Evolutionary conservation across 2,113 vertebrate species (phyloP).

Genomic region (Cebidichthys violaceus): DNA sequence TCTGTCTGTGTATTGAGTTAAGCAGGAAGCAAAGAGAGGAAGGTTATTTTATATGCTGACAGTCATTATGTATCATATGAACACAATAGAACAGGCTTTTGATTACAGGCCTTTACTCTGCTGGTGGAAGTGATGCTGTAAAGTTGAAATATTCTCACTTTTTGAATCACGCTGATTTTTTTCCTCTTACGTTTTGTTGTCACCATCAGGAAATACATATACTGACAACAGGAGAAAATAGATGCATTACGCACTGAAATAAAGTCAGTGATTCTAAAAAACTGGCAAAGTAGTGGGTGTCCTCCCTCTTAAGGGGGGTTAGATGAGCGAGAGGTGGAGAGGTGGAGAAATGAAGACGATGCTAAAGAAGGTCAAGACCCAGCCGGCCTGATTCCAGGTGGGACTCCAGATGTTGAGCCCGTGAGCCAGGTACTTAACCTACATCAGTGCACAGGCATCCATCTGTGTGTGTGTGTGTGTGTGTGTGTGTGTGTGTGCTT

Average conservation of each 20-base stretch:
- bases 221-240: neutral
- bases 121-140: neutral
- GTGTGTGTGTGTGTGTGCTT: constrained; percentile 11
- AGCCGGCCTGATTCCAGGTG: constrained; percentile 33
- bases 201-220: neutral
- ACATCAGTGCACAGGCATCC: constrained; percentile 33
- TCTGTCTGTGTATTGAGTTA: constrained; percentile 2
- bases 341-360: neutral
- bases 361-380: constrained; percentile 10
- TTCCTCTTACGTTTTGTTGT: neutral
- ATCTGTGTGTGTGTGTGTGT: constrained; percentile 30
- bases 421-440: constrained; percentile 51
- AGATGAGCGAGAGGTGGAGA: neutral
- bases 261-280: neutral
- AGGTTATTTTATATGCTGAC: neutral
- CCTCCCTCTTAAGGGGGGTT: neutral
- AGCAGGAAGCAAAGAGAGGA: neutral
- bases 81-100: neutral
- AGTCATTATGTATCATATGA: neutral
- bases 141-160: neutral
- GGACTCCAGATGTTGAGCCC: constrained; percentile 57
- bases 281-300: neutral
- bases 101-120: neutral
- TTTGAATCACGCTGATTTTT: neutral
- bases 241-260: neutral